These are phyloP conservation scores for Anagrus nilaparvatae DNA, from an alignment of 1,140 invertebrate species.

Conservation along the genomic window DNA sequence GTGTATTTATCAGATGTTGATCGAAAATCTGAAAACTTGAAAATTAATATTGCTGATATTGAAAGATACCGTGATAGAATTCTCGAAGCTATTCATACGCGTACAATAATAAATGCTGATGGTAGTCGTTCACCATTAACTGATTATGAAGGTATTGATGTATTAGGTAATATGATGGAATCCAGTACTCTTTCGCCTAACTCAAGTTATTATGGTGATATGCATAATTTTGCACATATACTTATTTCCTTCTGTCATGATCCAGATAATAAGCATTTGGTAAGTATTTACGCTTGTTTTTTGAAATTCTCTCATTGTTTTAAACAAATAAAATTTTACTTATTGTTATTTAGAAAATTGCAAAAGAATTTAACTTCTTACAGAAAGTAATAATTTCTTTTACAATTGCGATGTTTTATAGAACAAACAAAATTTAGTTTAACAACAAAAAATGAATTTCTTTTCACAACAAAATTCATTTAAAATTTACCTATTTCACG, in stretches of 20 bases:
- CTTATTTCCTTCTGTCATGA: slow-evolving; percentile 61
- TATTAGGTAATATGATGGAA: slow-evolving; percentile 72
- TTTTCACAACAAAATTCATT: no score
- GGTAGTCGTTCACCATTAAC: slow-evolving; percentile 46
- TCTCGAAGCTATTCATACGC: slow-evolving; percentile 61
- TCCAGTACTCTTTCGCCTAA: slow-evolving; percentile 59
- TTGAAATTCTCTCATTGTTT: no score
- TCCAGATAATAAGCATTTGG: slow-evolving; percentile 59
- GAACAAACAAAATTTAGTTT: no score
- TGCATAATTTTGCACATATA: slow-evolving; percentile 63
- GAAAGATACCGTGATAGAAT: slow-evolving; percentile 68
- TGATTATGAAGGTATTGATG: slow-evolving; percentile 64
- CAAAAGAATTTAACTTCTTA: no score
- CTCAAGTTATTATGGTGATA: slow-evolving; percentile 55
- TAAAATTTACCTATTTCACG: no score
- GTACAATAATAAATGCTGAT: slow-evolving; percentile 42
- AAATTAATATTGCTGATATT: slow-evolving; percentile 55
- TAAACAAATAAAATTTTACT: no score
- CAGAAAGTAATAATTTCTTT: no score
- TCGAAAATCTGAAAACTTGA: slow-evolving; percentile 54
- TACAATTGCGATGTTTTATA: no score
- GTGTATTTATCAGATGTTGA: slow-evolving; percentile 52
- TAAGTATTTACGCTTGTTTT: no score
- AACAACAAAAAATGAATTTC: no score
- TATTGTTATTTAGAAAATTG: no score